Base-by-base conservation (phyloP, 2,113 vertebrate genomes). In the Chitala chitala region DNA sequence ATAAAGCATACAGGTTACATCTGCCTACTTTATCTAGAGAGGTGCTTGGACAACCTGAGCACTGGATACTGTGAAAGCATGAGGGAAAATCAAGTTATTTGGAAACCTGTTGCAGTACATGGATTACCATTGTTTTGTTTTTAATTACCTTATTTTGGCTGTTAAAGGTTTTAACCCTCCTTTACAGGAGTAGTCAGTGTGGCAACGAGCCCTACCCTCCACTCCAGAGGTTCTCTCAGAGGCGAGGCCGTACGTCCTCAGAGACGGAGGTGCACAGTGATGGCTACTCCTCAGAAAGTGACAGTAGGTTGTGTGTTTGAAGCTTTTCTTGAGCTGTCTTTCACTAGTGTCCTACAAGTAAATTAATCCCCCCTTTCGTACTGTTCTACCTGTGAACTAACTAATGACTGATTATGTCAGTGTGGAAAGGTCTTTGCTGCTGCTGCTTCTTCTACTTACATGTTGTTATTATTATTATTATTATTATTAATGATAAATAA, bases 241-340 rank as follows among this genome's bases (percentile, higher is more conserved):
- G 83, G 50, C 87, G 90, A 77, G 86, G 88, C 78, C 90, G 91
- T 83, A 92, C 90, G 0, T 92, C 89, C 72, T 94, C 92, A 0
- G 92, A 92, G 80, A 91, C 91, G 61, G 94, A 94, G 79, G 86
- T 90, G 65, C 85, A 78, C 77, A 89, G 80, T 72, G 92, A 92
- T 69, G 42, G 59, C 75, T 79, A 78, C 46, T 64, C 78, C 26
- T 92, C 94, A 80, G 92, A 94, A 59, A 79, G 82, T 76, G 91
- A 91, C 59, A 87, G 94, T 94, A 86, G 92, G 92, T 91, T 12
- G 46, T 36, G 26, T 4, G 22, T n/a, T 38, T 6, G 17, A 24
- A 24, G 48, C 17, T 72, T 13, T 48, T 44, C 4, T 20, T 20
- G 9, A 48, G 38, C 20, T 46, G 38, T 20, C 44, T 3, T 66